Conservation (phyloP, 2,888 invertebrate genomes). For the Pristionchus exspectatus region DNA sequence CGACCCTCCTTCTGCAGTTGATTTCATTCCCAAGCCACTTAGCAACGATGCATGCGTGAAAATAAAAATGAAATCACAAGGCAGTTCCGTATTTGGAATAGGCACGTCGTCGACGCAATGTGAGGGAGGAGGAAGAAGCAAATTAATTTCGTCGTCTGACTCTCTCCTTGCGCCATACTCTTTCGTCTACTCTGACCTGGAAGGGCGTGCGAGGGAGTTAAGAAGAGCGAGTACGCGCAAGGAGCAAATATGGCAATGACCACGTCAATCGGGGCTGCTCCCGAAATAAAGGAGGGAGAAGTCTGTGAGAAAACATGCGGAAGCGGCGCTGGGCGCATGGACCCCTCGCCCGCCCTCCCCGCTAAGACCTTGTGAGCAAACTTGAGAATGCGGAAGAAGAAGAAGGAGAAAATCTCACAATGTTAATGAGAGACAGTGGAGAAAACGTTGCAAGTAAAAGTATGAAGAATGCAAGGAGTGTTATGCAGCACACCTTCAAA, state of each 20-base stretch:
- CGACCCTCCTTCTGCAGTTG: not conserved
- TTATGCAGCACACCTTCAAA: not conserved
- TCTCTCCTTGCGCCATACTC: too few species aligned
- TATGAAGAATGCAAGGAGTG: not conserved
- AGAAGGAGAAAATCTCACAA: not conserved
- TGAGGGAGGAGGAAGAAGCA: not conserved
- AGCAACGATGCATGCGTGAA: not conserved
- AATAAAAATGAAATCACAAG: not conserved
- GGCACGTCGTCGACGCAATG: not conserved
- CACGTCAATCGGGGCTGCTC: not conserved
- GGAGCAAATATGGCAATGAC: not conserved
- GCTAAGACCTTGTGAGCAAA: not conserved
- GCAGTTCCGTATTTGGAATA: not conserved
- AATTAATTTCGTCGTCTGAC: not conserved
- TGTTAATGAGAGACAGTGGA: too few species aligned
- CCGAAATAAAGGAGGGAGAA: not conserved
- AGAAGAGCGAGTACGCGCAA: not conserved
- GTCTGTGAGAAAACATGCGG: not conserved
- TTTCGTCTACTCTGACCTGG: too few species aligned
- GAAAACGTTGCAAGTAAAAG: too few species aligned
- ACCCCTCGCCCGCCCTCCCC: not conserved
- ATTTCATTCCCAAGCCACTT: not conserved
- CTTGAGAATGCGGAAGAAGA: slow-evolving; percentile 12
- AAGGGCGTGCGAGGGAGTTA: not conserved
- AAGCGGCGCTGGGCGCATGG: not conserved